Conservation (phyloP, 2,888 invertebrate genomes). For the Volucella zonaria region DNA sequence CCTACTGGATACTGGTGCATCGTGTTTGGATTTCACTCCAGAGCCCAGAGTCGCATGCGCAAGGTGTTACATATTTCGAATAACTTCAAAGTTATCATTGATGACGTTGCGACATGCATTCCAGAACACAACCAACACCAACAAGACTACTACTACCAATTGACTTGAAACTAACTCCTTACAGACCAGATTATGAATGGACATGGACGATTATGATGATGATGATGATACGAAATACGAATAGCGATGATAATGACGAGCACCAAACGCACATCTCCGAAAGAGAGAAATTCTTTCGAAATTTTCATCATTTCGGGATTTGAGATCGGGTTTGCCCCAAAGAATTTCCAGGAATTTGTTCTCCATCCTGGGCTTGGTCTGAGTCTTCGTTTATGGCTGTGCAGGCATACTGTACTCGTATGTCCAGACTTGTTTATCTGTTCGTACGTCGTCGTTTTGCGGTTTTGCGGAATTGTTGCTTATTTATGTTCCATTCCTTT, state of each 20-base stretch:
- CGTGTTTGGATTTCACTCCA: constrained; percentile 9
- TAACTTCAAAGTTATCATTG: constrained; percentile 31
- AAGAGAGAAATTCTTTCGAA: constrained; percentile 40
- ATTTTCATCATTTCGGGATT: constrained; percentile 41
- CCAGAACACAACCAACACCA: not conserved
- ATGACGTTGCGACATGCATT: constrained; percentile 27
- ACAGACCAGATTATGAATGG: constrained; percentile 31
- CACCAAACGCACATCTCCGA: constrained; percentile 33
- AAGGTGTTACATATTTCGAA: constrained; percentile 45
- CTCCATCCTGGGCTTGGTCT: too few relatives aligned
- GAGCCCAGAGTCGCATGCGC: not conserved
- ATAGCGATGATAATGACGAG: constrained; percentile 22
- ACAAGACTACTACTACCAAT: not conserved
- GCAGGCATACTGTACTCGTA: constrained; percentile 6
- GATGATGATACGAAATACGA: not conserved
- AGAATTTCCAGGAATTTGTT: constrained; percentile 27
- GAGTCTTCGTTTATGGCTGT: constrained; percentile 5
- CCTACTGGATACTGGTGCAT: constrained; percentile 5
- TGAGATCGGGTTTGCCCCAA: constrained; percentile 23
- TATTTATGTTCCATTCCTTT: constrained; percentile 21
- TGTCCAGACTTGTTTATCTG: not conserved
- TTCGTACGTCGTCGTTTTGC: not conserved
- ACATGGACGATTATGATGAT: constrained; percentile 47
- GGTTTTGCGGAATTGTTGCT: constrained; percentile 41
- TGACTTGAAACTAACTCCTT: constrained; percentile 9